Evolutionary conservation across 2,113 vertebrate species (phyloP), one percentile per base, ranked within the genome.

Genomic region (Psophia crepitans): DNA sequence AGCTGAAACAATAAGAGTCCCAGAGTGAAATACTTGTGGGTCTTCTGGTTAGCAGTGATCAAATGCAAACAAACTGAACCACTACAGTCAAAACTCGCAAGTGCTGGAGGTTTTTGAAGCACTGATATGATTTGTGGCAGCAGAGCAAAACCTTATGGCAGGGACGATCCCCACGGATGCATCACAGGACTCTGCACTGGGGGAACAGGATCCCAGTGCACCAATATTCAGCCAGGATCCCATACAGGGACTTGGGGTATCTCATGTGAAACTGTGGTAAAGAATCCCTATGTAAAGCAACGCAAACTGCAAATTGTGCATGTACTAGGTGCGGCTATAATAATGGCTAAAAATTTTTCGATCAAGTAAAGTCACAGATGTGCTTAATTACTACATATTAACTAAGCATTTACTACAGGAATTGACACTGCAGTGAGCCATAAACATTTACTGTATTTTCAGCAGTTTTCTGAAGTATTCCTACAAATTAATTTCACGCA

Each of bases 81-180:
- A 69, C 79, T 37, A 30, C 56, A 78, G 74, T 84, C 83, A 74
- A 84, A 96, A 81, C 84, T 89, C 13, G 3, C 7, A 43, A 71
- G 57, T 51, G 32, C 58, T 68, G 49, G 53, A 58, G 14, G 22
- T 32, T 88, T 95, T 81, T 61, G 60, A 94, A 77, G 28, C 83
- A 84, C 60, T 66, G 57, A 43, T 63, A 66, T 2, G 80, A 82
- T 85, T 83, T 54, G 61, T 7, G 32, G 70, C 63, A 95, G 61
- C 75, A 83, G 65, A 89, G 23, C 33, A 91, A 94, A 96, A 84
- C 70, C 89, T 85, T 87, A 85, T 41, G 84, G 82, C 64, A 90
- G 48, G 58, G 2, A 0, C 8, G 35, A 80, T 88, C 82, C 71
- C 70, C 30, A n/a, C 0, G 0, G 78, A 69, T 5, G 28, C 41